Evolutionary conservation across 1,140 invertebrate species (phyloP).

Genomic region (Papilio machaon): DNA sequence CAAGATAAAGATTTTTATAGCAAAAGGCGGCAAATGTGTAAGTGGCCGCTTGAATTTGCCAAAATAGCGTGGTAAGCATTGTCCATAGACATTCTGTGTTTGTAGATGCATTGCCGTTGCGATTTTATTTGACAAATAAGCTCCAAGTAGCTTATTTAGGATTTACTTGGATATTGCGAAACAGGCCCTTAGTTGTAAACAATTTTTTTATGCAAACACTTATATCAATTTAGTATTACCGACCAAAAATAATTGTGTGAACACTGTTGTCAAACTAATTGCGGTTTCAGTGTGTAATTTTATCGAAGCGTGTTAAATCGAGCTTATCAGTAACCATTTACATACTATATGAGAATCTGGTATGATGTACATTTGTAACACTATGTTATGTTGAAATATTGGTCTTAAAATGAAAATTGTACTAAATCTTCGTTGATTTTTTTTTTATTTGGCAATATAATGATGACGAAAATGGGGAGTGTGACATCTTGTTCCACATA

Average conservation of each 20-base stretch:
- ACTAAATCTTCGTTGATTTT: neutral
- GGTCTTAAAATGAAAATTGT: neutral
- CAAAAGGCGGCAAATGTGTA: too few species aligned
- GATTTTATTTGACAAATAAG: too few species aligned
- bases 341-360: conserved; percentile 23
- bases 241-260: neutral
- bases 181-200: neutral
- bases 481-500: too few species aligned
- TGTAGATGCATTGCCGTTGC: too few species aligned
- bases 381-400: conserved; percentile 2
- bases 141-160: too few species aligned
- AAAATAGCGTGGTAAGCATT: too few species aligned
- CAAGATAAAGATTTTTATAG: neutral
- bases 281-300: neutral
- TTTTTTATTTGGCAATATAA: too few species aligned
- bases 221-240: neutral
- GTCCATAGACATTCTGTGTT: too few species aligned
- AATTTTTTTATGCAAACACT: neutral
- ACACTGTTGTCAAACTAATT: conserved; percentile 7
- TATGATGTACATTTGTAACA: conserved; percentile 7
- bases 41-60: too few species aligned
- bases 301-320: conserved; percentile 46
- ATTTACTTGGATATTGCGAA: too few species aligned
- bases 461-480: too few species aligned
- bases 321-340: conserved; percentile 48